Percentiles rank a stretch among this genome's conserved stretches.
Evolutionary conservation across 92 coral and sea anemone species (phyloP).

Genomic region (Paragorgia papillata): DNA sequence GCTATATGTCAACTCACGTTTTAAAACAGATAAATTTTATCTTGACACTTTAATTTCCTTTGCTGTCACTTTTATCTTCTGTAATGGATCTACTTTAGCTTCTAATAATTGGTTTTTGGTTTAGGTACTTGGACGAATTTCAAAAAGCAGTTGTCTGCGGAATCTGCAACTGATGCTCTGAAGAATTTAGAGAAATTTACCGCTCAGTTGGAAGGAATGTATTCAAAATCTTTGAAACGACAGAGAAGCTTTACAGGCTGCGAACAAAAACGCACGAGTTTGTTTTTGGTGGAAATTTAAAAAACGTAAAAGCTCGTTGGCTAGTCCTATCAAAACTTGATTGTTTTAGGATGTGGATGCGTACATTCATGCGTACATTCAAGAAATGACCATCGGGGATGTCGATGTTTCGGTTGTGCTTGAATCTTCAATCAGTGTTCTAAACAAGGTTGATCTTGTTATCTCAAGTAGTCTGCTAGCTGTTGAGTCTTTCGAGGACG

Average conservation of each 20-base stretch:
- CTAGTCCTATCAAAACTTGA: neutral
- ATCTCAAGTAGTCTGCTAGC: neutral
- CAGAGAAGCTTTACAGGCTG: constrained; percentile 9
- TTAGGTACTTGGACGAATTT: too few species aligned
- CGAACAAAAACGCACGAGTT: neutral
- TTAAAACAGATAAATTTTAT: too few species aligned
- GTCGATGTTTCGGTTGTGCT: neutral
- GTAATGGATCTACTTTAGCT: too few species aligned
- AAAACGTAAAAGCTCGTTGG: neutral
- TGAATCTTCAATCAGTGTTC: neutral
- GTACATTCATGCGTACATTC: neutral
- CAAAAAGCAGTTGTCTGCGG: too few species aligned
- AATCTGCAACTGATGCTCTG: neutral
- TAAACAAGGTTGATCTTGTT: neutral
- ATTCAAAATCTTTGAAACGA: constrained; percentile 11
- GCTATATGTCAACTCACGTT: too few species aligned
- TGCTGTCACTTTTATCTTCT: too few species aligned
- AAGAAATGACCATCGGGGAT: neutral
- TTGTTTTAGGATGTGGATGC: too few species aligned
- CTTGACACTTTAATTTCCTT: too few species aligned
- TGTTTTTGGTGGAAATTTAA: constrained; percentile 19
- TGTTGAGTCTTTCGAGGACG: neutral
- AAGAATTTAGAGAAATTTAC: neutral
- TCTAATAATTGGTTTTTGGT: too few species aligned
- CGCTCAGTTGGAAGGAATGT: constrained; percentile 6